These are phyloP conservation scores for Cerastis rubricosa DNA, from an alignment of 2,888 invertebrate species.

Conservation along the genomic window DNA sequence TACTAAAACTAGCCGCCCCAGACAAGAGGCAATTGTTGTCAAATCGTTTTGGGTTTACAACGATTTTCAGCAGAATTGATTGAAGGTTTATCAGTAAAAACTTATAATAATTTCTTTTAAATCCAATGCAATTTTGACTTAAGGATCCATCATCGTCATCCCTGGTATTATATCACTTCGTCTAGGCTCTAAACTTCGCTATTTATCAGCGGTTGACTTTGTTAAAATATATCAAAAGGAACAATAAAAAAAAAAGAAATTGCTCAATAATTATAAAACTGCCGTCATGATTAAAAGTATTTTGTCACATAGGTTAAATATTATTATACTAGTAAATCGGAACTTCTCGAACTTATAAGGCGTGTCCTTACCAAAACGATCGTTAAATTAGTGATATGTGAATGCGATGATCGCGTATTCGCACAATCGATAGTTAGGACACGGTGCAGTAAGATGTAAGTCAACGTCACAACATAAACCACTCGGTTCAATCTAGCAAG, in stretches of 20 bases:
- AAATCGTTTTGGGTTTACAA: background rate
- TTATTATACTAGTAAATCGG: background rate
- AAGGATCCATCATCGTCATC: background rate
- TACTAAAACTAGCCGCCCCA: background rate
- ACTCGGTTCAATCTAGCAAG: conserved; percentile 22
- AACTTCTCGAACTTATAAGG: conserved; percentile 1
- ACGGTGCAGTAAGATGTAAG: background rate
- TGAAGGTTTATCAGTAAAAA: background rate
- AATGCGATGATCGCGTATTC: background rate
- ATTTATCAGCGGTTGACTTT: background rate
- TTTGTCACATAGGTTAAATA: too few relatives aligned
- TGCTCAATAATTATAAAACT: background rate
- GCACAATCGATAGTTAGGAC: background rate
- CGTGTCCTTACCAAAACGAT: background rate
- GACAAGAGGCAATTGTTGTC: background rate
- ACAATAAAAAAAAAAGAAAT: background rate
- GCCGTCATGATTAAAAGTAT: background rate
- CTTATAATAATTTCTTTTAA: background rate
- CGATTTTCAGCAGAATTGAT: background rate
- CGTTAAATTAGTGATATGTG: background rate
- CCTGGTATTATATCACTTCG: background rate
- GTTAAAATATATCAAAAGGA: background rate
- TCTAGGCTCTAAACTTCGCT: background rate
- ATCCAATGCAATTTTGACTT: background rate
- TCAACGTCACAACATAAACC: conserved; percentile 19